phyloP scores from a whole-genome alignment of 2,113 vertebrate genomes.

The Paramormyrops kingsleyae region DNA sequence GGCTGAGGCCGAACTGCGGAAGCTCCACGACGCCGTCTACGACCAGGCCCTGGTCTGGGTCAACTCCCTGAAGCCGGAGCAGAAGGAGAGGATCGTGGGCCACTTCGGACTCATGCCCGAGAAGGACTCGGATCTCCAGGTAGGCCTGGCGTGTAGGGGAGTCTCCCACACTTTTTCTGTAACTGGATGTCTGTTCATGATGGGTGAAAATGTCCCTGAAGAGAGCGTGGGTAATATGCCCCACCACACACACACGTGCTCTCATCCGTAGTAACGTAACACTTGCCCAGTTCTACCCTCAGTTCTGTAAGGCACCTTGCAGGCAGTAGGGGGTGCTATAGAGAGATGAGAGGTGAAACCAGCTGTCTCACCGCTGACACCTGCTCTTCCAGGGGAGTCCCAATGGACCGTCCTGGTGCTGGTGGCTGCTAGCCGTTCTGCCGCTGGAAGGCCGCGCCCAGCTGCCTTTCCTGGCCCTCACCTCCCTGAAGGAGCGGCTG shows the following conservation, averaged over 20 bases:
- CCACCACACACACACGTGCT: neutral
- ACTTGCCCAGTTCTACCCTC: neutral
- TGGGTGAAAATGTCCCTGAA: slow-evolving; percentile 17
- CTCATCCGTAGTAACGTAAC: neutral
- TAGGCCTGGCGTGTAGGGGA: slow-evolving; percentile 30
- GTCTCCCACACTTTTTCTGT: neutral
- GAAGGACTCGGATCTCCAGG: slow-evolving; percentile 86
- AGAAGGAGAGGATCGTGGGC: slow-evolving; percentile 85
- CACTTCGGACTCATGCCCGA: slow-evolving; percentile 95
- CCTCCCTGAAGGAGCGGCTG: slow-evolving; percentile 81
- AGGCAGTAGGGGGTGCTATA: neutral
- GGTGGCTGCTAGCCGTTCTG: slow-evolving; percentile 96
- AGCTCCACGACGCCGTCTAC: slow-evolving; percentile 83
- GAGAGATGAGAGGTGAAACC: neutral
- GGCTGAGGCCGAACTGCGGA: slow-evolving; percentile 60
- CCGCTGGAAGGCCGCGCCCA: slow-evolving; percentile 91
- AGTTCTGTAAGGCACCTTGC: neutral
- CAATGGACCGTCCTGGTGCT: slow-evolving; percentile 93
- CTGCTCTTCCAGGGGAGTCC: slow-evolving; percentile 68
- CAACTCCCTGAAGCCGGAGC: slow-evolving; percentile 74
- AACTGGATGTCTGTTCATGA: neutral
- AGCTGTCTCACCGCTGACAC: neutral
- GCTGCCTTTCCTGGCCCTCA: slow-evolving; percentile 89
- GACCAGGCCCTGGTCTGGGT: slow-evolving; percentile 88
- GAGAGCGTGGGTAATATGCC: neutral